Conservation (phyloP, 1,140 invertebrate genomes). For the Vanessa atalanta region DNA sequence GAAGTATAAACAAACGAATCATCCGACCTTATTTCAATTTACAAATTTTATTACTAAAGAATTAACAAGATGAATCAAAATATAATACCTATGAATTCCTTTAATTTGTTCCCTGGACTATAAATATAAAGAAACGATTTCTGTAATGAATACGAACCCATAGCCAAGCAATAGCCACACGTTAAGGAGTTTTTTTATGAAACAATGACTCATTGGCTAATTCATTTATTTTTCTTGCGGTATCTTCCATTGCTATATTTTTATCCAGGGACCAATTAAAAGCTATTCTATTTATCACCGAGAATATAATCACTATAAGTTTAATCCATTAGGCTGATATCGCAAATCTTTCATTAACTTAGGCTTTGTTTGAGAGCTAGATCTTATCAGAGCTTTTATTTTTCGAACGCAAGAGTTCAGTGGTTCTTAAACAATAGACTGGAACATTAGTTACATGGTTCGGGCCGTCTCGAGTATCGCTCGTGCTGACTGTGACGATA, state of each 20-base stretch:
- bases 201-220: not conserved
- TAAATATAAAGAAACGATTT: too few species aligned
- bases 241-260: not conserved
- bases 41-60: too few species aligned
- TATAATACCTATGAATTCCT: too few species aligned
- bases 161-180: not conserved
- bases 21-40: too few species aligned
- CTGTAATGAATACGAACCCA: not conserved
- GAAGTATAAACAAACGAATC: too few species aligned
- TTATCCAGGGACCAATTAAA: conserved; percentile 20
- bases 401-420: conserved; percentile 22
- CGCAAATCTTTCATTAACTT: conserved; percentile 45
- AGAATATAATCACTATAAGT: conserved; percentile 15
- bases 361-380: conserved; percentile 44
- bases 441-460: conserved; percentile 49
- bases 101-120: too few species aligned
- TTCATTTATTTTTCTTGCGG: not conserved
- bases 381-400: conserved; percentile 46
- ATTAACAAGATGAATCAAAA: too few species aligned
- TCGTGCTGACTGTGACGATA: conserved; percentile 32
- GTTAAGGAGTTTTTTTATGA: not conserved
- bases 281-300: conserved; percentile 19
- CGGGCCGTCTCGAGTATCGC: conserved; percentile 36
- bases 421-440: conserved; percentile 49
- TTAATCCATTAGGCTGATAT: conserved; percentile 35